Conservation (phyloP, 2,888 invertebrate species). For the Dicycla oo region DNA sequence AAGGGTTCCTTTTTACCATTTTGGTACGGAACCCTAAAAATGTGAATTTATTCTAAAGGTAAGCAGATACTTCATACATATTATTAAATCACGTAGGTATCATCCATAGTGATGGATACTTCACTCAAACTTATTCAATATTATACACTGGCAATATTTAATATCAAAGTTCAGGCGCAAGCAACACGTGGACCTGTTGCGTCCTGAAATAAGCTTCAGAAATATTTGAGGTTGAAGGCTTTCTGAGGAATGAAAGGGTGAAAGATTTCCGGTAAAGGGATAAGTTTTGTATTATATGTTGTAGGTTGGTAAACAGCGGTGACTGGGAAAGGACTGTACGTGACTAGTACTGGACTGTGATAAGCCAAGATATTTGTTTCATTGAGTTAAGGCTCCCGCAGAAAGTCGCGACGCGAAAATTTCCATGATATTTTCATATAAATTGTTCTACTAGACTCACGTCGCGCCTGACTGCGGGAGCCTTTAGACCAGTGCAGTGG, state of each 20-base stretch:
- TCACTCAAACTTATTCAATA: conserved; percentile 8
- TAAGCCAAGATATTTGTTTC: too few species aligned
- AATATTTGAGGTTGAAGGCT: neutral
- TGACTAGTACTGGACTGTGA: too few species aligned
- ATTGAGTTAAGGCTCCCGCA: too few species aligned
- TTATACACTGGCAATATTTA: conserved; percentile 14
- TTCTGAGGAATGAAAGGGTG: neutral
- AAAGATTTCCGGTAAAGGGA: too few species aligned
- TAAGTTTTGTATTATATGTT: neutral
- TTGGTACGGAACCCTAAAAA: too few species aligned
- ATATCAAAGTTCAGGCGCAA: conserved; percentile 37
- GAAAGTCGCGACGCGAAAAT: too few species aligned
- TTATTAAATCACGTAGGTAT: conserved; percentile 35
- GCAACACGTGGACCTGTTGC: conserved; percentile 55
- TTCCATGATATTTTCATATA: too few species aligned
- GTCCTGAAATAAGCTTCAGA: neutral
- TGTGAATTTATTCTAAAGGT: neutral
- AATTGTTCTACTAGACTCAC: too few species aligned
- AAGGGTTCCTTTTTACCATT: too few species aligned
- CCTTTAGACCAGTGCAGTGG: too few species aligned
- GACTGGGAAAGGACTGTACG: too few species aligned
- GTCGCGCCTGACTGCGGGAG: too few species aligned
- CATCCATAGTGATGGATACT: conserved; percentile 43
- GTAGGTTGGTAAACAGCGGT: neutral
- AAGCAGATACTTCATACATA: neutral